These are phyloP conservation scores for Hirtodrosophila duncani DNA, from an alignment of 2,888 invertebrate species.

Conservation along the genomic window DNA sequence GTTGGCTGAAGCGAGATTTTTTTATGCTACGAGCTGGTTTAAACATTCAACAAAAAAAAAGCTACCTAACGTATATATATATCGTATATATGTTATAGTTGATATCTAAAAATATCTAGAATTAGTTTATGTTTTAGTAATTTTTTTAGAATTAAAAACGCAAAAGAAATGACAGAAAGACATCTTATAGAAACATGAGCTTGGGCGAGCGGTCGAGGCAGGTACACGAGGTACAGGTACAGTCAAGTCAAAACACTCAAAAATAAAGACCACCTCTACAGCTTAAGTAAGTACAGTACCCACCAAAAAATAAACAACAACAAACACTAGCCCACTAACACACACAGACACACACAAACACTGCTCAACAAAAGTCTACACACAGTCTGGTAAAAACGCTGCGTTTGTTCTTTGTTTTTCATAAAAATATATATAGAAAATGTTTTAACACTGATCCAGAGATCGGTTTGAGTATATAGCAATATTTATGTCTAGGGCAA, in stretches of 20 bases:
- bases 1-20: constrained; percentile 17
- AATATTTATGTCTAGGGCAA: constrained; percentile 19
- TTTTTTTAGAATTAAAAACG: constrained; percentile 1
- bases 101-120: constrained; percentile 26
- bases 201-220: background rate
- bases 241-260: constrained; percentile 5
- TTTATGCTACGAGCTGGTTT: constrained; percentile 35
- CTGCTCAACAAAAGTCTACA: constrained; percentile 13
- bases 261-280: too few species aligned
- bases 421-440: too few species aligned
- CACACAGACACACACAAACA: too few species aligned
- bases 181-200: background rate
- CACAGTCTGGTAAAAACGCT: constrained; percentile 5
- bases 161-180: constrained; percentile 3
- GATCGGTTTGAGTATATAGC: constrained; percentile 35
- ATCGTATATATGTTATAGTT: constrained; percentile 27
- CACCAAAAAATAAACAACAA: constrained; percentile 15
- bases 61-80: constrained; percentile 19
- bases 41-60: constrained; percentile 37
- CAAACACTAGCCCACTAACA: too few species aligned
- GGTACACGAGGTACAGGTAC: constrained; percentile 3
- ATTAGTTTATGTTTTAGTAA: constrained; percentile 30
- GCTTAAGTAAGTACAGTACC: constrained; percentile 24
- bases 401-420: constrained; percentile 5
- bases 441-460: constrained; percentile 26